These are phyloP conservation scores for Belonocnema kinseyi DNA, from an alignment of 1,140 invertebrate genomes.

Conservation along the genomic window DNA sequence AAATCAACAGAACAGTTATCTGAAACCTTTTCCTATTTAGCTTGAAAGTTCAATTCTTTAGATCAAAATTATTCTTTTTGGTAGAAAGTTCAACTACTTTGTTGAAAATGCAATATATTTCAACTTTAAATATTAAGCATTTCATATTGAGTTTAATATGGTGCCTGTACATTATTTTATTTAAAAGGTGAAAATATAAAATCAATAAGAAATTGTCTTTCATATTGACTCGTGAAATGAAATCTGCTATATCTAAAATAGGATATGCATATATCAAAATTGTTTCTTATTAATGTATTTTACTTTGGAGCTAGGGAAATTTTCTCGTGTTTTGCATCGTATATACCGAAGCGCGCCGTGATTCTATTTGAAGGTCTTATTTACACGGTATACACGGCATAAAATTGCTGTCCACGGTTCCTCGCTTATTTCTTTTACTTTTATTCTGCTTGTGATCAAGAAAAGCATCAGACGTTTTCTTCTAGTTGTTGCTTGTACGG, in stretches of 20 bases:
- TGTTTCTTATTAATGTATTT: slow-evolving; percentile 33
- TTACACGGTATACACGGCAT: slow-evolving; percentile 45
- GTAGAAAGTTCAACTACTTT: too few relatives aligned
- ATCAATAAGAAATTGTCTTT: not conserved
- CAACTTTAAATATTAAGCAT: too few relatives aligned
- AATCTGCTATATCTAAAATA: too few relatives aligned
- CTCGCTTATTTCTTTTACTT: slow-evolving; percentile 39
- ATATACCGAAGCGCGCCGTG: slow-evolving; percentile 37
- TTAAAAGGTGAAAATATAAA: too few relatives aligned
- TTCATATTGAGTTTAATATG: too few relatives aligned
- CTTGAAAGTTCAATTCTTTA: too few relatives aligned
- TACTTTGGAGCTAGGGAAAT: slow-evolving; percentile 8
- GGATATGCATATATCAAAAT: slow-evolving; percentile 30
- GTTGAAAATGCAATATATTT: too few relatives aligned
- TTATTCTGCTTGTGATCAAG: slow-evolving; percentile 31
- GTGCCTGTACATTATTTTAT: too few relatives aligned
- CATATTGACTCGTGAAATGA: slow-evolving; percentile 36
- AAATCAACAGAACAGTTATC: too few relatives aligned
- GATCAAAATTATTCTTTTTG: too few relatives aligned
- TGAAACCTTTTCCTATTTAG: too few relatives aligned
- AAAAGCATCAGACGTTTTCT: slow-evolving; percentile 25
- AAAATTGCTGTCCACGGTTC: slow-evolving; percentile 25
- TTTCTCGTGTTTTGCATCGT: slow-evolving; percentile 32
- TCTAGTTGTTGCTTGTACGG: slow-evolving; percentile 24
- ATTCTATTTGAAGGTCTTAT: slow-evolving; percentile 54